Conservation (phyloP, 2,113 vertebrate species). For the Carassius gibelio region DNA sequence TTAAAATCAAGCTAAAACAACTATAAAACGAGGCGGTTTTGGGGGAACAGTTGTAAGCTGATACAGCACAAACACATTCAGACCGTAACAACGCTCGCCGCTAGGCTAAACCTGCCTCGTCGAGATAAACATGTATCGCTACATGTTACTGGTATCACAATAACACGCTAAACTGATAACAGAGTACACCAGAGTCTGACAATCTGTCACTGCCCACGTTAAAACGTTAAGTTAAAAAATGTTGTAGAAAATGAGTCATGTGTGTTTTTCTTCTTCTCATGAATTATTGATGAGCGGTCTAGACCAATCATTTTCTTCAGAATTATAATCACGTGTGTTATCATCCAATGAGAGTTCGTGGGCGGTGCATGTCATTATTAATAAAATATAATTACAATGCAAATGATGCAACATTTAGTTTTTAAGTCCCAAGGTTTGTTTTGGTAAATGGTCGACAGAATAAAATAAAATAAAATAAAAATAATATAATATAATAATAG, state of each 20-base stretch:
- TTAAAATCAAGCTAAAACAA: constrained; percentile 17
- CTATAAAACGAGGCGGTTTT: constrained; percentile 32
- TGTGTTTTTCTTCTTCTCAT: constrained; percentile 1
- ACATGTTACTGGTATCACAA: constrained; percentile 9
- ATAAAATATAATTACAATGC: neutral
- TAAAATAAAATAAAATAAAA: too few species aligned
- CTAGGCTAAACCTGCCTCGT: constrained; percentile 11
- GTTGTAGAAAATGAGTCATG: neutral
- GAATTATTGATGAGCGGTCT: neutral
- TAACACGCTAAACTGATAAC: neutral
- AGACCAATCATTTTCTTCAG: neutral
- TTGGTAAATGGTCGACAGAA: neutral
- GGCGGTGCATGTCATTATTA: constrained; percentile 12
- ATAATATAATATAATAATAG: neutral
- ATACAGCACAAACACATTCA: constrained; percentile 45
- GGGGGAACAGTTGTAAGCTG: constrained; percentile 23
- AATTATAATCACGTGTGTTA: neutral
- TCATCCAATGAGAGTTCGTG: constrained; percentile 16
- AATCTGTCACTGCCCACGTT: neutral
- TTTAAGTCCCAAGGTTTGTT: neutral
- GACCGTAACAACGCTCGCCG: constrained; percentile 17
- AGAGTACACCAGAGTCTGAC: neutral
- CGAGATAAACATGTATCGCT: constrained; percentile 14
- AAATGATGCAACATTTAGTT: constrained; percentile 26
- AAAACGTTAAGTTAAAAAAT: neutral